phyloP scores from a whole-genome alignment of 1,140 invertebrate genomes.

The Berghia stephanieae region DNA sequence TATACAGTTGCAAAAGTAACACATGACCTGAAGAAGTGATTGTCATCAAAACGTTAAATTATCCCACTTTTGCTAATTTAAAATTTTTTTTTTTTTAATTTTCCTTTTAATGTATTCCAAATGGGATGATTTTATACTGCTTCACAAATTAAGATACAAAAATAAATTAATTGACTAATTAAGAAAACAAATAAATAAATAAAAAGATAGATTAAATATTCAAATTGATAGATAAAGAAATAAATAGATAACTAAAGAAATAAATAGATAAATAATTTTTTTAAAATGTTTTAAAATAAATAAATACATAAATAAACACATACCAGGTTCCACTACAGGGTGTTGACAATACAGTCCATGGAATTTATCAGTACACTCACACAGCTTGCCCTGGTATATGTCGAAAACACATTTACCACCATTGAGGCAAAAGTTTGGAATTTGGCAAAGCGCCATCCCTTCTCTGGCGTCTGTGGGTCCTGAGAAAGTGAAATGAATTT shows the following conservation, averaged over 20 bases:
- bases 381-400: background rate
- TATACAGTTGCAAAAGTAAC: no score
- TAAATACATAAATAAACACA: background rate
- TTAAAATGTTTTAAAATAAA: background rate
- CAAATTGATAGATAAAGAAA: background rate
- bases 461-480: no score
- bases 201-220: background rate
- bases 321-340: background rate
- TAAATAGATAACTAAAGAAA: background rate
- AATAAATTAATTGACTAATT: no score
- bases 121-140: no score
- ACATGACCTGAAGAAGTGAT: no score
- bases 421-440: conserved; percentile 12
- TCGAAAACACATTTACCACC: conserved; percentile 5
- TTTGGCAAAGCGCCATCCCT: no score
- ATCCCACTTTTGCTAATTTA: no score
- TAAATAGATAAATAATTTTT: background rate
- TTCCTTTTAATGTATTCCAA: no score
- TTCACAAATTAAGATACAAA: no score
- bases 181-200: background rate
- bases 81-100: no score
- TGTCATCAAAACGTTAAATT: no score
- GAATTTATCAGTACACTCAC: background rate
- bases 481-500: no score
- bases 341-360: background rate